Percentiles rank a stretch among this genome's conserved stretches.
phyloP scores from a whole-genome alignment of 2,888 invertebrate genomes.

The Micropterix aruncella region DNA sequence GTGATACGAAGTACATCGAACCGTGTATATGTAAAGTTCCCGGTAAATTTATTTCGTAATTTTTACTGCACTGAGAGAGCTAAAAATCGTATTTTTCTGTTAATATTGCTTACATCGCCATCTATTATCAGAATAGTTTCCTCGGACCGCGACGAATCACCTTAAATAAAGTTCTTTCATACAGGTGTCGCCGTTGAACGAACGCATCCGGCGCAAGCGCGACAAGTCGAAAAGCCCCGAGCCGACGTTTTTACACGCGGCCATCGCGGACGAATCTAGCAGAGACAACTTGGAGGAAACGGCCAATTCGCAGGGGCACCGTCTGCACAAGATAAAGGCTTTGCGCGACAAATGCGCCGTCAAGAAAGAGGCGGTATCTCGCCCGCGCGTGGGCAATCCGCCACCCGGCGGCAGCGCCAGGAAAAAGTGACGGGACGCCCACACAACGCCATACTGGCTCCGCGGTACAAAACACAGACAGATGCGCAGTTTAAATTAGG shows the following conservation, averaged over 20 bases:
- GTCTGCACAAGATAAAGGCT: constrained; percentile 35
- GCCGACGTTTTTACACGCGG: constrained; percentile 28
- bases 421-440: not conserved
- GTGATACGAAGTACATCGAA: too few species aligned
- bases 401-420: not conserved
- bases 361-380: too few species aligned
- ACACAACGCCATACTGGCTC: not conserved
- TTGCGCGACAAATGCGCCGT: constrained; percentile 11
- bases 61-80: too few species aligned
- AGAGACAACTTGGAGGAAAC: constrained; percentile 33
- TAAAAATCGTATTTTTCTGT: too few species aligned
- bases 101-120: too few species aligned
- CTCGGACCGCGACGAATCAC: too few species aligned
- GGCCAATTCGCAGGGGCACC: constrained; percentile 34
- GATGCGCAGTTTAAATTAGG: too few species aligned
- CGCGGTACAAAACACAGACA: not conserved
- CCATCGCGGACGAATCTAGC: constrained; percentile 30
- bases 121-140: too few species aligned
- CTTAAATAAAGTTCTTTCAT: too few species aligned
- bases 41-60: too few species aligned
- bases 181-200: constrained; percentile 7
- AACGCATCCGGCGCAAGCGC: constrained; percentile 29
- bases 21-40: too few species aligned
- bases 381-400: not conserved
- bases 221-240: constrained; percentile 29